phyloP scores from a whole-genome alignment of 1,140 invertebrate genomes.

The Saccostrea cuccullata region DNA sequence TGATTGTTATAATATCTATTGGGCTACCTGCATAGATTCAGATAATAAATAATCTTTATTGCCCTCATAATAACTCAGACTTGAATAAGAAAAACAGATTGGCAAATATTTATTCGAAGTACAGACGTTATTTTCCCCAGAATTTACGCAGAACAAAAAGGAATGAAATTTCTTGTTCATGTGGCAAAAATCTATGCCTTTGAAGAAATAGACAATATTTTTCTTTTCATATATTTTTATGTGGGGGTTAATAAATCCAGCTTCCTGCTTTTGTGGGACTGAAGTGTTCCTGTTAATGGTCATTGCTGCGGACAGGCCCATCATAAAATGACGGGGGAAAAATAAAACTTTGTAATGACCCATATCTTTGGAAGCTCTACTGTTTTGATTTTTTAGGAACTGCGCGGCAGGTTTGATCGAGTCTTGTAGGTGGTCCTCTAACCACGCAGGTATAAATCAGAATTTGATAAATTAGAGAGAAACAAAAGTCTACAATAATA shows the following conservation, averaged over 20 bases:
- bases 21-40: conserved; percentile 15
- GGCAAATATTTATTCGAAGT: conserved; percentile 31
- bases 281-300: not conserved
- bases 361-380: not conserved
- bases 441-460: conserved; percentile 31
- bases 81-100: conserved; percentile 22
- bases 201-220: conserved; percentile 16
- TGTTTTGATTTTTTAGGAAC: conserved; percentile 19
- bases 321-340: conserved; percentile 12
- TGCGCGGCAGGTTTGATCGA: conserved; percentile 5
- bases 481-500: conserved; percentile 42
- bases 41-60: conserved; percentile 10
- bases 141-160: conserved; percentile 31
- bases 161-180: conserved; percentile 6
- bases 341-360: not conserved
- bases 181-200: conserved; percentile 29
- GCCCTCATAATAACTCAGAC: not conserved
- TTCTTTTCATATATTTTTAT: conserved; percentile 21
- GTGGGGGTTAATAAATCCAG: conserved; percentile 24
- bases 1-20: not conserved
- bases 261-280: conserved; percentile 17
- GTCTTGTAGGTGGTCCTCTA: conserved; percentile 35
- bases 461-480: conserved; percentile 43
- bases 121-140: conserved; percentile 3
- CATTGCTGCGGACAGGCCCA: conserved; percentile 18